These are phyloP conservation scores for Chelonoidis abingdonii DNA, from an alignment of 2,113 vertebrate species.

Conservation along the genomic window DNA sequence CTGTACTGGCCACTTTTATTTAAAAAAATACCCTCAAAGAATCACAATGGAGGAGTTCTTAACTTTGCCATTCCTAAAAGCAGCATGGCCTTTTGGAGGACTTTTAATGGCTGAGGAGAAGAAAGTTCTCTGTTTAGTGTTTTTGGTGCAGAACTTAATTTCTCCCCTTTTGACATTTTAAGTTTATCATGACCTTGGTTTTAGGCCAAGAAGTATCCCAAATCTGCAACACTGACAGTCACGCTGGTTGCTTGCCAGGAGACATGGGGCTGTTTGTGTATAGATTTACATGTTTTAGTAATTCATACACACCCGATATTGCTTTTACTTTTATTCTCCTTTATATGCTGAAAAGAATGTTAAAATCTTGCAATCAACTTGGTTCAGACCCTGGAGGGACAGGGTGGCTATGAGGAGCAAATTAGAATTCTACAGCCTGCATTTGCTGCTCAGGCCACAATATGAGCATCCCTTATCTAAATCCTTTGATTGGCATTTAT, in stretches of 20 bases:
- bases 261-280: neutral
- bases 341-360: neutral
- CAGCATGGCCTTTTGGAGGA: rapidly evolving
- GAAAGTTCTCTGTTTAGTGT: neutral
- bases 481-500: rapidly evolving
- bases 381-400: neutral
- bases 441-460: neutral
- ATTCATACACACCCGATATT: neutral
- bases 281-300: neutral
- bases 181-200: neutral
- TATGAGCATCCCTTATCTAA: rapidly evolving
- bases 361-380: neutral
- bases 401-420: rapidly evolving
- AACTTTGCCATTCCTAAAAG: neutral
- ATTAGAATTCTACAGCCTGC: neutral
- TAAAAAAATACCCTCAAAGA: neutral
- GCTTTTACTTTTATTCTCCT: neutral
- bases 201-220: neutral
- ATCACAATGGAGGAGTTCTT: neutral
- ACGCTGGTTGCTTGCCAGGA: neutral
- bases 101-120: neutral
- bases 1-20: neutral
- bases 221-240: neutral
- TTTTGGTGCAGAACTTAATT: neutral
- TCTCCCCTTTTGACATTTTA: neutral